phyloP scores from a whole-genome alignment of 2,888 invertebrate genomes.

The Spodoptera picta region DNA sequence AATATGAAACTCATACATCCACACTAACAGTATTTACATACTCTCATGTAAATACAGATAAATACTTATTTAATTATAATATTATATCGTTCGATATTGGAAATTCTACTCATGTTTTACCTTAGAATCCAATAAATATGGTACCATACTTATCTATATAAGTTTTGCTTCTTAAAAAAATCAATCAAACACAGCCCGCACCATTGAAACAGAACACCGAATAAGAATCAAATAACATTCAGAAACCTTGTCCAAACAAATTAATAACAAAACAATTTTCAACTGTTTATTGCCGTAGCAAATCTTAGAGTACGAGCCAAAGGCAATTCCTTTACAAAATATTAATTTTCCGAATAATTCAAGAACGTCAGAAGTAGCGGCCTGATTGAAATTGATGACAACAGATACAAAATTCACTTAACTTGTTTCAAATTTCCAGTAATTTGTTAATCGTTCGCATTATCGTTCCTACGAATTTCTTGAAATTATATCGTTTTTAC shows the following conservation, averaged over 20 bases:
- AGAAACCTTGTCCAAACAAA: constrained; percentile 29
- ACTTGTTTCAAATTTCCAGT: constrained; percentile 48
- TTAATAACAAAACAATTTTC: constrained; percentile 33
- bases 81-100: too few relatives aligned
- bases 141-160: too few relatives aligned
- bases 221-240: constrained; percentile 13
- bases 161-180: background rate
- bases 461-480: constrained; percentile 24
- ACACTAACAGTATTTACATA: too few relatives aligned
- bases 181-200: constrained; percentile 21
- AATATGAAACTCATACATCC: too few relatives aligned
- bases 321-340: constrained; percentile 35
- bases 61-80: too few relatives aligned
- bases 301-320: constrained; percentile 29
- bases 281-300: constrained; percentile 30
- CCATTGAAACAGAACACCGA: constrained; percentile 25
- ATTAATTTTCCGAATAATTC: constrained; percentile 39
- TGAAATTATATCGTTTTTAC: constrained; percentile 20
- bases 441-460: constrained; percentile 50
- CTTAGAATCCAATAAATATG: too few relatives aligned
- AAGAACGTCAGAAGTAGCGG: constrained; percentile 31
- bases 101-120: too few relatives aligned
- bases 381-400: constrained; percentile 54
- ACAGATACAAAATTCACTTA: constrained; percentile 50
- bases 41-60: too few relatives aligned